These are phyloP conservation scores for Falco cherrug DNA, from an alignment of 2,797 vertebrate species.

Conservation along the genomic window DNA sequence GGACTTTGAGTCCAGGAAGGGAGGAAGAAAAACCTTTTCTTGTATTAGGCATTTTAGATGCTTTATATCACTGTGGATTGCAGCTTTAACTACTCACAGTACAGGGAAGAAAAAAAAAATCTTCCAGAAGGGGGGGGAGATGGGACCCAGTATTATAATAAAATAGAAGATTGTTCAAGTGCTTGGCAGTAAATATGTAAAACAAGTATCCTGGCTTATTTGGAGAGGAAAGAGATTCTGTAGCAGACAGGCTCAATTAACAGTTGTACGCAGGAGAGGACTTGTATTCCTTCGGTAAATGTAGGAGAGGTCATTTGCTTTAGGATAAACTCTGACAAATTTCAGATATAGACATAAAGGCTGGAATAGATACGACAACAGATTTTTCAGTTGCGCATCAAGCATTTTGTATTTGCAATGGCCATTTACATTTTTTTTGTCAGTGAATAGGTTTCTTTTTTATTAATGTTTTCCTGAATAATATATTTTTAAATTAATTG, in stretches of 20 bases:
- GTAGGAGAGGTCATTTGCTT: conserved; percentile 75
- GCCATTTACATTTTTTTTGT: conserved; percentile 43
- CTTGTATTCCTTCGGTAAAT: conserved; percentile 60
- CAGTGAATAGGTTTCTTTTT: conserved; percentile 19
- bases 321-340: conserved; percentile 76
- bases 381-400: conserved; percentile 55
- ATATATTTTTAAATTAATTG: conserved; percentile 47
- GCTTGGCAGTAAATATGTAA: conserved; percentile 70
- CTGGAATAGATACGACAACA: conserved; percentile 67
- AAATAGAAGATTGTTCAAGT: conserved; percentile 62
- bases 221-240: conserved; percentile 55
- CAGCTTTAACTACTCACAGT: conserved; percentile 39
- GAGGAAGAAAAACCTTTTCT: conserved; percentile 16
- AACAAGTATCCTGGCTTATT: conserved; percentile 61
- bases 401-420: conserved; percentile 52
- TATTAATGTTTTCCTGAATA: conserved; percentile 45
- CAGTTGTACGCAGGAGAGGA: conserved; percentile 67
- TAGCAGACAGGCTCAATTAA: conserved; percentile 72
- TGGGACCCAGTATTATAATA: conserved; percentile 23
- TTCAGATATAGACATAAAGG: conserved; percentile 61
- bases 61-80: conserved; percentile 57
- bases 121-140: not conserved
- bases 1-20: conserved; percentile 57
- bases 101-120: not conserved
- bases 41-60: conserved; percentile 46